phyloP scores from a whole-genome alignment of 2,888 invertebrate genomes.

The Diarsia rubi region DNA sequence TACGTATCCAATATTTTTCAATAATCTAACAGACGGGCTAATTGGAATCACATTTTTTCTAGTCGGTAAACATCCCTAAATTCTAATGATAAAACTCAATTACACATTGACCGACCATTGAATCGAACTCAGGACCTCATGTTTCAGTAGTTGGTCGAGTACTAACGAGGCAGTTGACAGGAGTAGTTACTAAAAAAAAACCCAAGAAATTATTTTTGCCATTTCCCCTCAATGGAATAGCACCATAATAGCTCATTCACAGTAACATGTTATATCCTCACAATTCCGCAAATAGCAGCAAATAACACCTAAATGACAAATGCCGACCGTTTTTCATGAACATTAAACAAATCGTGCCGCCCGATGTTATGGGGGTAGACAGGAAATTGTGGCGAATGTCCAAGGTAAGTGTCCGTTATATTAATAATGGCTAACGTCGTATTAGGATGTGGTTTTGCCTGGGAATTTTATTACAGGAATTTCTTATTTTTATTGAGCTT shows the following conservation, averaged over 20 bases:
- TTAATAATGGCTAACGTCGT: slow-evolving; percentile 7
- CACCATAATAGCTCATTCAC: slow-evolving; percentile 18
- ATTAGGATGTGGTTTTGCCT: slow-evolving; percentile 2
- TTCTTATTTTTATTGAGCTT: no score
- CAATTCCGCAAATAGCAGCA: slow-evolving; percentile 27
- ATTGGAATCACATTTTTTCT: no score
- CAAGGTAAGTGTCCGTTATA: slow-evolving; percentile 17
- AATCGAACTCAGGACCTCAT: no score
- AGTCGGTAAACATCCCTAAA: no score
- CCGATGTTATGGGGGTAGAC: slow-evolving; percentile 36
- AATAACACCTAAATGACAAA: slow-evolving; percentile 57
- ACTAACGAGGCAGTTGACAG: no score
- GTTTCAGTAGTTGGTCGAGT: no score
- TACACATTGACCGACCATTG: no score
- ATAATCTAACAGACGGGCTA: no score
- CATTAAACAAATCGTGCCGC: slow-evolving; percentile 59
- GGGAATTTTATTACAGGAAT: neutral
- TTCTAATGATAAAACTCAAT: no score
- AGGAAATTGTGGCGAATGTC: slow-evolving; percentile 48
- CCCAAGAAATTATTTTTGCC: neutral
- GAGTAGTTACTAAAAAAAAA: no score
- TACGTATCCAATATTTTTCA: no score
- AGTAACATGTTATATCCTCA: slow-evolving; percentile 5
- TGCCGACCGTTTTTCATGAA: slow-evolving; percentile 59
- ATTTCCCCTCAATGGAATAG: slow-evolving; percentile 1